Evolutionary conservation across 2,113 vertebrate genomes (phyloP).

Genomic region (Neodontobutis hainanensis): DNA sequence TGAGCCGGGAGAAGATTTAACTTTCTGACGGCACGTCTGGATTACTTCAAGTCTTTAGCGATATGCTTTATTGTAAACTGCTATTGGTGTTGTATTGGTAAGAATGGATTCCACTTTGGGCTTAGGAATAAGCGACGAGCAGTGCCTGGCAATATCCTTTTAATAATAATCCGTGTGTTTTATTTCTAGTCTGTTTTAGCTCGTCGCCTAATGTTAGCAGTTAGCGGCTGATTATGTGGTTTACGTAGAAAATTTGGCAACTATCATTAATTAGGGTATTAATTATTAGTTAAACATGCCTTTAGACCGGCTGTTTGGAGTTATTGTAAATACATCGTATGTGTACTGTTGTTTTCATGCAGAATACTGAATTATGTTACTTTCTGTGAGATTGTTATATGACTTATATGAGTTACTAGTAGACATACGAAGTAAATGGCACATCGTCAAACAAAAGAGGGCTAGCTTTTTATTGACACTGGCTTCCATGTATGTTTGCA

Average conservation of each 20-base stretch:
- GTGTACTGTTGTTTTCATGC: not conserved
- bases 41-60: not conserved
- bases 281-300: not conserved
- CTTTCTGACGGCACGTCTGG: constrained; percentile 44
- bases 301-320: not conserved
- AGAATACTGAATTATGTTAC: not conserved
- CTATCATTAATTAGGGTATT: not conserved
- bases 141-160: constrained; percentile 83
- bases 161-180: constrained; percentile 7
- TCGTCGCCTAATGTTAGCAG: constrained; percentile 41
- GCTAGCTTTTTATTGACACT: not conserved
- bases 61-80: constrained; percentile 19
- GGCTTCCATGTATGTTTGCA: not conserved
- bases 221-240: not conserved
- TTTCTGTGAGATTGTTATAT: too few relatives aligned
- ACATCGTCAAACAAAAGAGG: not conserved
- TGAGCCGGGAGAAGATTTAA: constrained; percentile 64
- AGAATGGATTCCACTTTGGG: constrained; percentile 71
- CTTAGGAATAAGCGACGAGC: constrained; percentile 58
- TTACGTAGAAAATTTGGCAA: not conserved
- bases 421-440: not conserved
- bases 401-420: too few relatives aligned
- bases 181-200: constrained; percentile 25
- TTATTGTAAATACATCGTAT: too few relatives aligned
- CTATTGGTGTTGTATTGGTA: constrained; percentile 30